Evolutionary conservation across 2,113 vertebrate species (phyloP).

Genomic region (Notarius quadriscutis): DNA sequence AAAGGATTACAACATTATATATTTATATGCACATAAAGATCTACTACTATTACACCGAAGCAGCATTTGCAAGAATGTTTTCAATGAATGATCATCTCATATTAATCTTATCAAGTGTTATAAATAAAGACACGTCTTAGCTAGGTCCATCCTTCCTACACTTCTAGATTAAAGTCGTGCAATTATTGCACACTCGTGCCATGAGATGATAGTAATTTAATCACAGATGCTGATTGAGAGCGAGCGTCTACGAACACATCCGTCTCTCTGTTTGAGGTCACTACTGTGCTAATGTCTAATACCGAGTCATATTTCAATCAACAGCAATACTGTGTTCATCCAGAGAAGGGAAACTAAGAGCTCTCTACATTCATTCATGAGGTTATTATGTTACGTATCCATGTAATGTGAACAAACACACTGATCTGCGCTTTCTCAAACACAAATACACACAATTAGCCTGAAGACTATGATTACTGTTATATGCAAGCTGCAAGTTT

Average conservation of each 20-base stretch:
- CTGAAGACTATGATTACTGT: neutral
- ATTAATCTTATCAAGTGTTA: neutral
- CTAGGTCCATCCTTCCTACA: too few species aligned
- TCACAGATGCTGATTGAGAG: slow-evolving; percentile 40
- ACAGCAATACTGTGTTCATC: slow-evolving; percentile 25
- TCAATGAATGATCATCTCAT: neutral
- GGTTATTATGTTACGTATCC: slow-evolving; percentile 51
- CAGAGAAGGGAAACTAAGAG: slow-evolving; percentile 32
- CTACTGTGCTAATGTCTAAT: slow-evolving; percentile 31
- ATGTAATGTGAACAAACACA: slow-evolving; percentile 49
- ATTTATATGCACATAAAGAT: neutral
- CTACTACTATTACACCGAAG: neutral
- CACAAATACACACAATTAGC: slow-evolving; percentile 4
- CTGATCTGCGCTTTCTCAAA: slow-evolving; percentile 12
- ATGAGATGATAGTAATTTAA: slow-evolving; percentile 39
- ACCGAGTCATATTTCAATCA: slow-evolving; percentile 39
- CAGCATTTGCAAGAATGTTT: neutral
- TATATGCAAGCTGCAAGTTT: neutral
- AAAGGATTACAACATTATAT: neutral
- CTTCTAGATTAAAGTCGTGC: neutral
- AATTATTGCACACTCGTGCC: slow-evolving; percentile 25
- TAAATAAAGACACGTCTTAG: neutral
- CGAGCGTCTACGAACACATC: neutral
- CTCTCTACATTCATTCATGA: slow-evolving; percentile 58
- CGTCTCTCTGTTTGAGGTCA: slow-evolving; percentile 47